A percentile compares a stretch with the other conserved stretches of the same genome.
These are phyloP conservation scores for Zaprionus obscuricornis DNA, from an alignment of 2,888 invertebrate species.

Conservation along the genomic window DNA sequence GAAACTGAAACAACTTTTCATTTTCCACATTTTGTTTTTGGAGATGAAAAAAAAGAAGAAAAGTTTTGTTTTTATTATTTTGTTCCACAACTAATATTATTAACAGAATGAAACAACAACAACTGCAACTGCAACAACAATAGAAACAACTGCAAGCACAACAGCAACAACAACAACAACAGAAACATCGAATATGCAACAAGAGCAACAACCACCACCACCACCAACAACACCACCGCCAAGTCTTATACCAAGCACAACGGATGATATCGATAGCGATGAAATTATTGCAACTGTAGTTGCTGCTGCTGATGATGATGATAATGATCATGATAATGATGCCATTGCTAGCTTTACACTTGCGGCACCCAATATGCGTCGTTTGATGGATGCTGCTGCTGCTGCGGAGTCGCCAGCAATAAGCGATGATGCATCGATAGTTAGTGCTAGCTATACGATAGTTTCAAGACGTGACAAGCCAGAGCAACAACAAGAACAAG, in stretches of 20 bases:
- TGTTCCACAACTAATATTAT: conserved; percentile 81
- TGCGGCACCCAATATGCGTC: conserved; percentile 55
- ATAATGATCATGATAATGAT: conserved; percentile 51
- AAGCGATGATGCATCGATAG: conserved; percentile 49
- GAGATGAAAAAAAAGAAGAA: conserved; percentile 54
- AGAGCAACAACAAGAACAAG: conserved; percentile 25
- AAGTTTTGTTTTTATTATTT: conserved; percentile 68
- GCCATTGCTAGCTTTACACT: conserved; percentile 81
- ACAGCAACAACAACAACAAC: conserved; percentile 35
- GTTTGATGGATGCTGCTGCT: conserved; percentile 14
- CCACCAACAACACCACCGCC: conserved; percentile 72
- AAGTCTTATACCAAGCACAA: conserved; percentile 82
- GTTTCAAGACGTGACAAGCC: conserved; percentile 69
- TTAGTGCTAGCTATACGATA: conserved; percentile 79
- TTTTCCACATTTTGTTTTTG: conserved; percentile 65
- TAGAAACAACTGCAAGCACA: conserved; percentile 48
- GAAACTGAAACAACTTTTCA: too few relatives aligned
- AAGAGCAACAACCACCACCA: conserved; percentile 68
- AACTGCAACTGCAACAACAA: conserved; percentile 46
- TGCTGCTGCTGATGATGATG: conserved; percentile 35
- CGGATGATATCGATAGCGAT: conserved; percentile 65
- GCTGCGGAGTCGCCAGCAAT: conserved; percentile 31
- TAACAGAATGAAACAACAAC: conserved; percentile 81
- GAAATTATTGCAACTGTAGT: conserved; percentile 63
- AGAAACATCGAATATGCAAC: conserved; percentile 39